A percentile compares a stretch with the other conserved stretches of the same genome.
phyloP scores from a whole-genome alignment of 2,888 invertebrate species.

The Galerucella calmariensis region DNA sequence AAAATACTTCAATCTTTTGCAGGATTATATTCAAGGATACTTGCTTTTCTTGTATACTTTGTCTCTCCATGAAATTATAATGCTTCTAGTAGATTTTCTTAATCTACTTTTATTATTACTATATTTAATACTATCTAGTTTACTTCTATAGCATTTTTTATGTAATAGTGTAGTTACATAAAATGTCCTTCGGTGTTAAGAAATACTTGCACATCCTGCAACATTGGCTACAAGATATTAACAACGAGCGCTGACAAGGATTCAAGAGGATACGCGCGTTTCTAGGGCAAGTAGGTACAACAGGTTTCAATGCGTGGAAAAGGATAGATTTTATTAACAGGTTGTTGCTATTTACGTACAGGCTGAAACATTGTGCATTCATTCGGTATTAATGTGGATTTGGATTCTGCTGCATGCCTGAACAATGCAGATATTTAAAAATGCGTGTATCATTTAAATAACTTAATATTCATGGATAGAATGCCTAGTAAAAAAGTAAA shows the following conservation, averaged over 20 bases:
- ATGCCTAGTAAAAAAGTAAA: no score
- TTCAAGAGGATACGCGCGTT: conserved; percentile 15
- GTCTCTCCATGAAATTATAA: no score
- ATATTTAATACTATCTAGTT: no score
- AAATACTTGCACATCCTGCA: conserved; percentile 3
- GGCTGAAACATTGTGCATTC: not conserved
- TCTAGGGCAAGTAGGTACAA: conserved; percentile 24
- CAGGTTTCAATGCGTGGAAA: conserved; percentile 21
- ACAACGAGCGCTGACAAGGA: conserved; percentile 12
- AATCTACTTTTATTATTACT: no score
- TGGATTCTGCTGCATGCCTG: not conserved
- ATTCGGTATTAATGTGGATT: not conserved
- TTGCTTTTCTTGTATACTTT: no score
- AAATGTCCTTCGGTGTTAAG: not conserved
- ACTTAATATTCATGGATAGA: no score
- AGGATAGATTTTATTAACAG: conserved; percentile 12
- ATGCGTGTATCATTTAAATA: no score
- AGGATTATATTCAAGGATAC: no score
- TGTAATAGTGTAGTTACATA: not conserved
- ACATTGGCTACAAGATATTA: conserved; percentile 5
- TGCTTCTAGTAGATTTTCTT: no score
- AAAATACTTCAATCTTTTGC: no score
- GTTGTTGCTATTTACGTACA: conserved; percentile 4
- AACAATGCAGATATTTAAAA: no score
- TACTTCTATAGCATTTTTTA: no score